Evolutionary conservation across 2,113 vertebrate species (phyloP).

Genomic region (Donacobius atricapilla): DNA sequence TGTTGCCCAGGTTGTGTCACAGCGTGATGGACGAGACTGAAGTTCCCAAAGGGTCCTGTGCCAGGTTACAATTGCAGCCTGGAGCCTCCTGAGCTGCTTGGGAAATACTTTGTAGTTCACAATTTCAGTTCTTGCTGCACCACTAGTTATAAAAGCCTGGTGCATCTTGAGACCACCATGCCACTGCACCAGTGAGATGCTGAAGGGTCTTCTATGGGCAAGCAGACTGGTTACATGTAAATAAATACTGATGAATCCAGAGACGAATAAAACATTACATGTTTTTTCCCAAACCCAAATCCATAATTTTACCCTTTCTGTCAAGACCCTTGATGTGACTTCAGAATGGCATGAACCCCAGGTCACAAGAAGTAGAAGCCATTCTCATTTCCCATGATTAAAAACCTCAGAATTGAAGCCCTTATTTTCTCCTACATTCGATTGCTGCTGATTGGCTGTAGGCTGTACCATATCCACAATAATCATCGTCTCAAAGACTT

Average conservation of each 20-base stretch:
- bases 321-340: background rate
- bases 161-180: background rate
- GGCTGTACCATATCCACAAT: background rate
- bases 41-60: background rate
- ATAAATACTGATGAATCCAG: background rate
- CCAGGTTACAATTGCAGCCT: background rate
- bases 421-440: background rate
- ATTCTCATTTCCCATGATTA: background rate
- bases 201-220: background rate
- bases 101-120: background rate
- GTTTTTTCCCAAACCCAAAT: background rate
- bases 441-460: background rate
- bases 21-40: rapidly evolving
- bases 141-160: background rate
- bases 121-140: background rate
- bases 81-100: background rate
- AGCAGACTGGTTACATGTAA: background rate
- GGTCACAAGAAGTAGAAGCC: background rate
- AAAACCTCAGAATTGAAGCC: background rate
- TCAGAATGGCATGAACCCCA: background rate
- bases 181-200: background rate
- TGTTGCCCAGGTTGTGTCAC: background rate
- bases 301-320: background rate
- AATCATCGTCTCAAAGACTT: background rate
- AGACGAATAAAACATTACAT: background rate